Evolutionary conservation across 2,797 vertebrate genomes (phyloP), one percentile per base, ranked within the genome.

Genomic region (Falco berigora): DNA sequence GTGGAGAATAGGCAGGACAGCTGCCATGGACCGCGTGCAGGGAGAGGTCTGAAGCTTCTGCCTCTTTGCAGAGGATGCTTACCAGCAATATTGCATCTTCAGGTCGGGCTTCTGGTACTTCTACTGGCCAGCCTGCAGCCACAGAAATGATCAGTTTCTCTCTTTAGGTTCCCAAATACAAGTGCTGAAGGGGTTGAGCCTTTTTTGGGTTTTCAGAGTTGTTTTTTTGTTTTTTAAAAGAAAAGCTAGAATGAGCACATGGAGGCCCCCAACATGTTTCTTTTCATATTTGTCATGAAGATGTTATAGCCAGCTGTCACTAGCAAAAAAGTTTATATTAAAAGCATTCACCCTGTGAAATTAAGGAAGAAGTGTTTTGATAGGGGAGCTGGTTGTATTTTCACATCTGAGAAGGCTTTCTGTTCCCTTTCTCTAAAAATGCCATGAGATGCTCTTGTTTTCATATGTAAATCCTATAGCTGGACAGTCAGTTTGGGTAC

Each of bases 11-110:
- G 64, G 10, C 21, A 32, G 49, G 36, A 38, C 34, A 38, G 25
- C 23, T 1, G 0, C 63, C 2, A 0, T 19, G 47, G 66, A 55
- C 53, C 40, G 16, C 0, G 4, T 66, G 66, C 34, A 52, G 56
- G 40, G 69, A 58, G 38, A 44, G 42, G 32, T 44, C 34, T 47
- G 56, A 69, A 69, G 68, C 74, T 69, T 34, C 32, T 78, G 55
- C 32, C 0, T 9, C 53, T 67, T 38, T 23, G 67, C 38, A 22
- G 75, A 36, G 68, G 30, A 58, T 56, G 47, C 62, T 15, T n/a
- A 34, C 56, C 22, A 42, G 30, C 44, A 32, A 7, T 22, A 16
- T 3, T 24, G 34, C 22, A n/a, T 24, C 68, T 75, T 69, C 9
- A 42, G 1, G 38, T 8, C 1, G 0, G 38, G 38, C n/a, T 69